Base-by-base conservation (phyloP, 2,113 vertebrate species). In the Emydocephalus ijimae region DNA sequence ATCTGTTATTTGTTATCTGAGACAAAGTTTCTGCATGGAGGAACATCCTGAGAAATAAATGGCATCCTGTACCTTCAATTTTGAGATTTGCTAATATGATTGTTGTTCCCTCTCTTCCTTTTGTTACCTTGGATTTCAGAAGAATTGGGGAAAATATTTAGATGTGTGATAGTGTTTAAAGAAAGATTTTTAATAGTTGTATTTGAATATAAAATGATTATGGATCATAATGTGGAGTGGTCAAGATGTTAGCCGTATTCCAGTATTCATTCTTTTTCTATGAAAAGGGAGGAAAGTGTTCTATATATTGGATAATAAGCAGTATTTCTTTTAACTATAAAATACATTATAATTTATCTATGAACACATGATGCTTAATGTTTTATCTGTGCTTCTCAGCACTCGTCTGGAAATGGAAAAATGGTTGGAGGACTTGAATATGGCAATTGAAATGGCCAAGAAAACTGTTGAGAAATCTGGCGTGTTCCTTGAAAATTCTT, bases 391-490 rank as follows among this genome's bases (percentile, higher is more conserved):
- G 34, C 91, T 92, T 94, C 93, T 21, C 96, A 99, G 99, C 93
- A 98, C 98, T 4, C 98, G 96, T 88, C 96, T 98, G 94, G 99
- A 99, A 96, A 99, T 99, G 98, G 97, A 98, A 15, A 99, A 99
- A 95, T 99, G 99, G 99, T 98, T 99, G 92, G 98, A 98, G 24
- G 99, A 99, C 94, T 97, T 99, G 2, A 98, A 98, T 85, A 39
- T 97, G 4, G 98, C 99, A 0, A 99, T 99, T 2, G 98, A 99
- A 89, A 97, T 98, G 94, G 97, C 98, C 81, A 99, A 98, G 97
- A 99, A 98, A 94, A 98, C 96, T 2, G 94, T 97, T 3, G 97
- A 98, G 69, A 98, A 98, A 18, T 96, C 98, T 0, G 97, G 96
- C 1, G 61, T 96, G 39, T 97, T 98, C 81, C 97, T 98, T 0